phyloP scores from a whole-genome alignment of 1,140 invertebrate species.

The Cherax destructor region DNA sequence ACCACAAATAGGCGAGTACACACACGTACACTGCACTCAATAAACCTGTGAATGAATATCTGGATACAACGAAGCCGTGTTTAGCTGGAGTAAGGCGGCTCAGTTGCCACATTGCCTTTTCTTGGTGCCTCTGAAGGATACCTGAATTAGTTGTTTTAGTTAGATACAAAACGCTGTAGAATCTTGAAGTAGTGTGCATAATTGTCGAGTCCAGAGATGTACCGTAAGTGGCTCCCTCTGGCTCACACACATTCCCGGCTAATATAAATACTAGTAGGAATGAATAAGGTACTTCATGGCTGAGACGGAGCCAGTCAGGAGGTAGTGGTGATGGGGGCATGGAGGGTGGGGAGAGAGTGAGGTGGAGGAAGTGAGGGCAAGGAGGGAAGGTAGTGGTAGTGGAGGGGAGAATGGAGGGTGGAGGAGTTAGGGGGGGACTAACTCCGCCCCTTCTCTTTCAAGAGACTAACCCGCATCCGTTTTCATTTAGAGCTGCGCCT shows the following conservation, averaged over 20 bases:
- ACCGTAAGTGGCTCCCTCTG: too few species aligned
- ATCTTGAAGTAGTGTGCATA: background rate
- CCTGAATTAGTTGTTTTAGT: too few species aligned
- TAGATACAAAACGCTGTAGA: background rate
- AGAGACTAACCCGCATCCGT: slow-evolving; percentile 12
- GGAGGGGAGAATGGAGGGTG: background rate
- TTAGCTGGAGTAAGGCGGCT: background rate
- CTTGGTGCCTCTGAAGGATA: background rate
- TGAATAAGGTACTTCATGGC: slow-evolving; percentile 61
- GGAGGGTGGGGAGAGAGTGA: background rate
- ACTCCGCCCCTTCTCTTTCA: slow-evolving; percentile 13
- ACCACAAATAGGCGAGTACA: too few species aligned
- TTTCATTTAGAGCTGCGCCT: background rate
- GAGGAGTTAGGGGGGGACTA: background rate
- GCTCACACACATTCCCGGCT: background rate
- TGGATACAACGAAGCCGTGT: slow-evolving; percentile 10
- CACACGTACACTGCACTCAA: background rate
- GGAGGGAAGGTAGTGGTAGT: background rate
- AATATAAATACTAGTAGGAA: slow-evolving; percentile 16
- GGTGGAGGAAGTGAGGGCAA: background rate
- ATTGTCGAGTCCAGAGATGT: too few species aligned
- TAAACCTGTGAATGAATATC: slow-evolving; percentile 42
- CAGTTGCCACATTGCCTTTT: slow-evolving; percentile 33
- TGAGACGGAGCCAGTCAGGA: background rate
- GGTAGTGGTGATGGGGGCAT: background rate